phyloP scores from a whole-genome alignment of 2,888 invertebrate species.

The Acanthosepion esculentum region DNA sequence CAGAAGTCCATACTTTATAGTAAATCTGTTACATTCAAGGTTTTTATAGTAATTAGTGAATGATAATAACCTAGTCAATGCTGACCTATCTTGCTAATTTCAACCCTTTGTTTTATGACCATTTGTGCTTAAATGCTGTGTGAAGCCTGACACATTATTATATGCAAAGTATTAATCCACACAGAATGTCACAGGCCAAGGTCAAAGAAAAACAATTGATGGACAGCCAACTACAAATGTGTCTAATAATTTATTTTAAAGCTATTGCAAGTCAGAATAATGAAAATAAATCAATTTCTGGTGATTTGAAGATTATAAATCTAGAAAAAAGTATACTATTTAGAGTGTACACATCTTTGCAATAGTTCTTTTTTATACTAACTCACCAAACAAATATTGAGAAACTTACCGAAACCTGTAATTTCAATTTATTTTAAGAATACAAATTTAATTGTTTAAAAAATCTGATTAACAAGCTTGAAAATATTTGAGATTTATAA shows the following conservation, averaged over 20 bases:
- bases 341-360: no score
- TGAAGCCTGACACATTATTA: neutral
- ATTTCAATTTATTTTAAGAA: no score
- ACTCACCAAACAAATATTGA: no score
- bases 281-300: conserved; percentile 13
- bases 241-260: neutral
- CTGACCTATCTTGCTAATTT: neutral
- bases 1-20: no score
- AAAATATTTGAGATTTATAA: neutral
- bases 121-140: neutral
- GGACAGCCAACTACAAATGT: neutral
- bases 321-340: no score
- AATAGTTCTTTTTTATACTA: no score
- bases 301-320: neutral
- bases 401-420: no score
- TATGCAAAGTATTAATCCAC: neutral
- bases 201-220: neutral
- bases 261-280: neutral
- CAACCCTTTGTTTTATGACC: neutral
- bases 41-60: neutral
- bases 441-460: no score
- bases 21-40: no score
- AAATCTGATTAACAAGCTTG: no score
- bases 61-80: neutral
- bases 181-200: neutral